These are phyloP conservation scores for Temnopleurus reevesii DNA, from an alignment of 53 echinoderm and acorn worm species.

Conservation along the genomic window DNA sequence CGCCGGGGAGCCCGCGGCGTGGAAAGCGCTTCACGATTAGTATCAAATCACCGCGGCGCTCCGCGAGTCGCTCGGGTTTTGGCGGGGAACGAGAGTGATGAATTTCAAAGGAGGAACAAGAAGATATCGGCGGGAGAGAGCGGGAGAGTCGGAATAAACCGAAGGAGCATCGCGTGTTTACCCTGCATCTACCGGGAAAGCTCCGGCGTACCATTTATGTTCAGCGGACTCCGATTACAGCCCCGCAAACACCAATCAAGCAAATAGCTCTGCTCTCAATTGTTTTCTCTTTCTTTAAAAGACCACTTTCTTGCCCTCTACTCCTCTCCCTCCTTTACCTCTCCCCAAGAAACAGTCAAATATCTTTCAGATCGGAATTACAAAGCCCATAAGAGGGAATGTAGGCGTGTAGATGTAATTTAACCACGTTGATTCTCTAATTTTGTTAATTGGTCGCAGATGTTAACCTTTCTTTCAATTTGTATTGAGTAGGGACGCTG, in stretches of 20 bases:
- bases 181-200: constrained; percentile 40
- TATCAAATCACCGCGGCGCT: constrained; percentile 56
- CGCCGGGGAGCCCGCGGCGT: constrained; percentile 56
- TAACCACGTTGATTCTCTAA: constrained; percentile 3
- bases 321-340: not conserved
- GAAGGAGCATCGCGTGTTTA: constrained; percentile 52
- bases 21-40: constrained; percentile 60
- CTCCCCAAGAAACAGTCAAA: not conserved
- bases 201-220: constrained; percentile 53
- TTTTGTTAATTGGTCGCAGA: constrained; percentile 55
- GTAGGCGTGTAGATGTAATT: not conserved
- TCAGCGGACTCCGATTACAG: constrained; percentile 45
- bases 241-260: constrained; percentile 64
- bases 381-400: not conserved
- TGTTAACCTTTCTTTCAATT: not conserved
- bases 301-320: constrained; percentile 7
- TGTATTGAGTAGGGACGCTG: not conserved
- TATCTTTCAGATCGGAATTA: not conserved
- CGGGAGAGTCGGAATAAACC: not conserved
- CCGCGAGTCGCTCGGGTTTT: constrained; percentile 13
- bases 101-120: not conserved
- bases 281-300: constrained; percentile 36
- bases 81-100: not conserved
- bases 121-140: not conserved
- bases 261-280: constrained; percentile 58